Evolutionary conservation across 2,797 vertebrate genomes (phyloP).

Genomic region (Acipenser oxyrinchus): DNA sequence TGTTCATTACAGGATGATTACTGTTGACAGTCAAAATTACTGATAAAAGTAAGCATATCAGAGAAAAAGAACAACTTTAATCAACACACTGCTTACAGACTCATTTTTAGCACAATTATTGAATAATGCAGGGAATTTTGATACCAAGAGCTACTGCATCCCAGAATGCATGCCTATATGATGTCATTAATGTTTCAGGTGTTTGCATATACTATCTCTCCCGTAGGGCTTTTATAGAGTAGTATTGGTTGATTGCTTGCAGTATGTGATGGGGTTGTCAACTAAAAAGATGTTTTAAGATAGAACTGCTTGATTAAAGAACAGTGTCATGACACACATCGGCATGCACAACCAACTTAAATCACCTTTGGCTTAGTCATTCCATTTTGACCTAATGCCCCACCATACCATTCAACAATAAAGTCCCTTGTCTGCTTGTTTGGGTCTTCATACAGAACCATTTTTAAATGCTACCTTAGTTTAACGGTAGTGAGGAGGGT

Average conservation of each 20-base stretch:
- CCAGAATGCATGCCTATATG: conserved; percentile 43
- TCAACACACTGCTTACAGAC: conserved; percentile 24
- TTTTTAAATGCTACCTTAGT: conserved; percentile 41
- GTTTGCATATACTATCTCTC: conserved; percentile 54
- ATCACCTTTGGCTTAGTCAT: not conserved
- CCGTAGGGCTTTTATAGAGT: conserved; percentile 36
- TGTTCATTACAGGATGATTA: conserved; percentile 58
- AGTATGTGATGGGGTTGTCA: not conserved
- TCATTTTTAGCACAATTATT: no score
- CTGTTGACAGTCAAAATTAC: conserved; percentile 59
- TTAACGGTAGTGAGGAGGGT: conserved; percentile 44
- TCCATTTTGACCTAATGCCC: not conserved
- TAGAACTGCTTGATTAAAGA: not conserved
- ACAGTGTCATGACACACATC: not conserved
- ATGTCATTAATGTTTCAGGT: conserved; percentile 23
- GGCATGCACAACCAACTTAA: not conserved
- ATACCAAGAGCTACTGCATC: conserved; percentile 16
- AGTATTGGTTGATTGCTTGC: not conserved
- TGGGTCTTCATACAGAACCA: conserved; percentile 24
- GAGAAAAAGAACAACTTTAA: conserved; percentile 48
- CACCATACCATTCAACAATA: no score
- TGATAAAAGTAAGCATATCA: conserved; percentile 64
- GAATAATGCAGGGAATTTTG: no score
- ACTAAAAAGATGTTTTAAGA: not conserved
- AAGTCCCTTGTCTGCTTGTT: no score